These are phyloP conservation scores for Discoglossus pictus DNA, from an alignment of 2,797 vertebrate species.

Conservation along the genomic window DNA sequence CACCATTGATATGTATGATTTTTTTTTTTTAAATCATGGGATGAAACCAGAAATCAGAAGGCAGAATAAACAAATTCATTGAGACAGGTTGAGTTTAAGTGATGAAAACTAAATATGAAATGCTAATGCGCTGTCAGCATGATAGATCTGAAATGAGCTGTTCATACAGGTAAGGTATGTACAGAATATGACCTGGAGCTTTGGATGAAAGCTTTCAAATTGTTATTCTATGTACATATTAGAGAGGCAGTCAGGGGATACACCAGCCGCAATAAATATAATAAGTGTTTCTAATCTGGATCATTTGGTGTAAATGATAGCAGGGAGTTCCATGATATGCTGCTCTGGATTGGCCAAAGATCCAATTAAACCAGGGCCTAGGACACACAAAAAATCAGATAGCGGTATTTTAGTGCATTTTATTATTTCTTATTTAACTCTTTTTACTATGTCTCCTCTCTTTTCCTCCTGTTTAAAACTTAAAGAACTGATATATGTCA, in stretches of 20 bases:
- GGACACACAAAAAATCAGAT: too few relatives aligned
- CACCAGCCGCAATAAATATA: neutral
- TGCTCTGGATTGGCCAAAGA: too few relatives aligned
- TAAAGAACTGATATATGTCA: too few relatives aligned
- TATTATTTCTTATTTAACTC: too few relatives aligned
- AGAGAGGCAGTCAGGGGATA: neutral
- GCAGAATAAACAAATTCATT: conserved; percentile 46
- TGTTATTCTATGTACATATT: conserved; percentile 12
- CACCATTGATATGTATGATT: neutral
- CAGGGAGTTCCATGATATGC: conserved; percentile 9
- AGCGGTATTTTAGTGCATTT: too few relatives aligned
- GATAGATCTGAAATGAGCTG: conserved; percentile 46
- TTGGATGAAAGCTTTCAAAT: conserved; percentile 42
- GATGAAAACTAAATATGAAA: conserved; percentile 46
- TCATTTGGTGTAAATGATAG: conserved; percentile 22
- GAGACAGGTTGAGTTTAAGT: conserved; percentile 47
- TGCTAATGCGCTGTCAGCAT: conserved; percentile 50
- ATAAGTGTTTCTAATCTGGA: neutral
- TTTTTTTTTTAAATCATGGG: neutral
- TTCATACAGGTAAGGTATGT: conserved; percentile 50
- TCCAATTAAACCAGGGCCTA: too few relatives aligned
- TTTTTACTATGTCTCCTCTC: too few relatives aligned
- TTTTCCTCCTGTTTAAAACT: too few relatives aligned
- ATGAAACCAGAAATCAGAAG: conserved; percentile 21
- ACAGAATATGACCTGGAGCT: conserved; percentile 48